A percentile compares a stretch with the other conserved stretches of the same genome.
These are phyloP conservation scores for Troilus luridus DNA, from an alignment of 2,888 invertebrate species.

Conservation along the genomic window DNA sequence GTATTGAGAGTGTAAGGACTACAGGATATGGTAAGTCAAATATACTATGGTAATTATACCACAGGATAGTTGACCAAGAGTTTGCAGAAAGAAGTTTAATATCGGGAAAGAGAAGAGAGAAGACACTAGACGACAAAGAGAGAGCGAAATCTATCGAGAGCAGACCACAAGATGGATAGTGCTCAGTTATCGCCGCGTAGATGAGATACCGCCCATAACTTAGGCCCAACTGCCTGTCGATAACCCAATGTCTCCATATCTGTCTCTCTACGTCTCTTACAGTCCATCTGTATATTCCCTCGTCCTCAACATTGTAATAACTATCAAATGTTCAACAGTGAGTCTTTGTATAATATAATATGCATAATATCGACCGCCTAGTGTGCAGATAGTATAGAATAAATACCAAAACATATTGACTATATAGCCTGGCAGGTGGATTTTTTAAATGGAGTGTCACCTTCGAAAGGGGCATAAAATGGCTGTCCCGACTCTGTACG, in stretches of 20 bases:
- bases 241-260: constrained; percentile 4
- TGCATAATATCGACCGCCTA: no score
- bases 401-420: no score
- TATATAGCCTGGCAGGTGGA: no score
- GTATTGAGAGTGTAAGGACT: no score
- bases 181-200: not conserved
- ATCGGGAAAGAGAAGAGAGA: not conserved
- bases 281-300: not conserved
- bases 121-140: not conserved
- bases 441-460: no score
- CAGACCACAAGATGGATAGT: not conserved
- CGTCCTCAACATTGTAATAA: not conserved
- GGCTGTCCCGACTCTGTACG: no score
- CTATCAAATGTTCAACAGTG: not conserved
- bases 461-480: no score
- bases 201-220: constrained; percentile 32
- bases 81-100: not conserved
- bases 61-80: not conserved
- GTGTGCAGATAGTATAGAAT: no score
- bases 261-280: not conserved
- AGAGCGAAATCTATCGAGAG: not conserved
- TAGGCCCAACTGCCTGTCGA: not conserved
- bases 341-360: no score
- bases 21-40: no score
- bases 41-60: no score